Conservation (phyloP, 2,113 vertebrate genomes). For the Opisthocomus hoazin region DNA sequence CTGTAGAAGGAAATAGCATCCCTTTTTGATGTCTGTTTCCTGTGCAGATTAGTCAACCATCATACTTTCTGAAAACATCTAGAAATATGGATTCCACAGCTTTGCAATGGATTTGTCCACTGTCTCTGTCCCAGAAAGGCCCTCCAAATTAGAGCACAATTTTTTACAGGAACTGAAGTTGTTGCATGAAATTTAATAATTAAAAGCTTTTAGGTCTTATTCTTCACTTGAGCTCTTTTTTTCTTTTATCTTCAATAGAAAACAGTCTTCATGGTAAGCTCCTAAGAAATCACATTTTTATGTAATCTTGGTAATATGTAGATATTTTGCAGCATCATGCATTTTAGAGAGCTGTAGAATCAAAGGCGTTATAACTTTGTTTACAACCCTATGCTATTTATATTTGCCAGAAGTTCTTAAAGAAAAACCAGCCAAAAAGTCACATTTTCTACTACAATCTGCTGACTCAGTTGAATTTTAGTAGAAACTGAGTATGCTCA, state of each 20-base stretch:
- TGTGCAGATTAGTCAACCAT: neutral
- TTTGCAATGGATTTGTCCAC: neutral
- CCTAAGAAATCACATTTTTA: neutral
- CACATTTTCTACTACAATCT: neutral
- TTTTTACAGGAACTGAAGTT: neutral
- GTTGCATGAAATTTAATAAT: neutral
- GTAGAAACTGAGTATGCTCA: neutral
- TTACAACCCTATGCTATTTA: neutral
- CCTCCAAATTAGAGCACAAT: neutral
- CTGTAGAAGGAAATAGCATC: neutral
- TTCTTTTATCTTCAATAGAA: neutral
- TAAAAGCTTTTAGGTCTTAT: neutral
- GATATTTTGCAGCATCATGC: neutral
- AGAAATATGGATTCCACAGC: neutral
- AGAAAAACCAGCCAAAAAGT: neutral
- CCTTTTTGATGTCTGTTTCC: neutral
- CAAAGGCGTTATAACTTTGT: neutral
- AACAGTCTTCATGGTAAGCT: neutral
- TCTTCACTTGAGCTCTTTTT: neutral
- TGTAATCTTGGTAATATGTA: neutral
- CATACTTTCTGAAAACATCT: neutral
- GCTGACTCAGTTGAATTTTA: neutral
- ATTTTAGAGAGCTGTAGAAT: neutral
- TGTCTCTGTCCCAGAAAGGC: neutral
- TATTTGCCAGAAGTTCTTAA: neutral